Percentiles rank a stretch among this genome's conserved stretches.
These are phyloP conservation scores for Pseudachorutes palmiensis DNA, from an alignment of 1,140 invertebrate genomes.

Conservation along the genomic window DNA sequence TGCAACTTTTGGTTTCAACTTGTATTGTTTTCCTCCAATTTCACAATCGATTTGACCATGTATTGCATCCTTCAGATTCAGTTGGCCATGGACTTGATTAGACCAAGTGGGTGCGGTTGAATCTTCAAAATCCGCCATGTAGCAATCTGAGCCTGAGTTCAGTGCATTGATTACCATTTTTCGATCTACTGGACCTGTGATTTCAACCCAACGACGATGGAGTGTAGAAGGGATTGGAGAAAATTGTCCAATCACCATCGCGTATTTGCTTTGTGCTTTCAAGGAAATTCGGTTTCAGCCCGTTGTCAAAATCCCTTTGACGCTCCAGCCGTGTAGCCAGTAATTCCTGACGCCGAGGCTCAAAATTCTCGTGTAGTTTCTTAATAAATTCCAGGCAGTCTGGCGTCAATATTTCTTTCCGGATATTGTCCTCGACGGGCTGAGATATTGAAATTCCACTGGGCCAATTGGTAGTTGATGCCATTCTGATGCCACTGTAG, in stretches of 20 bases:
- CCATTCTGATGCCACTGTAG: too few species aligned
- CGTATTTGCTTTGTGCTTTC: constrained; percentile 23
- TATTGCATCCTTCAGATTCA: constrained; percentile 44
- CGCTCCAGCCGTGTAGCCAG: constrained; percentile 17
- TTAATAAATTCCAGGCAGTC: constrained; percentile 25
- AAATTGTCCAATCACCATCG: constrained; percentile 22
- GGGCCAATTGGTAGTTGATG: too few species aligned
- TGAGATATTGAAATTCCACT: too few species aligned
- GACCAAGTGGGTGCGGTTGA: constrained; percentile 46
- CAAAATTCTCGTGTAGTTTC: constrained; percentile 31
- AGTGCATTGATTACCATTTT: constrained; percentile 44
- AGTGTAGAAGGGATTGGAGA: constrained; percentile 24
- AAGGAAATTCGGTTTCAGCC: constrained; percentile 22
- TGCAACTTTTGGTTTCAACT: constrained; percentile 26
- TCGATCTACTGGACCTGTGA: constrained; percentile 44
- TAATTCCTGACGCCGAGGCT: constrained; percentile 17
- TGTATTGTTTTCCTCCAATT: constrained; percentile 30
- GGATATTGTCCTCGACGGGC: constrained; percentile 6
- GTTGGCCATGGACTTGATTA: constrained; percentile 45
- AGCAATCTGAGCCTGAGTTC: constrained; percentile 39
- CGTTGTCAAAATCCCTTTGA: constrained; percentile 26
- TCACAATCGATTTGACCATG: constrained; percentile 41
- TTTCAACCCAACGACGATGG: constrained; percentile 42
- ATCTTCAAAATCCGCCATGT: constrained; percentile 46
- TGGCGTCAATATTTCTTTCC: constrained; percentile 22